Conservation (phyloP, 2,888 invertebrate species). For the Scelioninae gen. 2 region DNA sequence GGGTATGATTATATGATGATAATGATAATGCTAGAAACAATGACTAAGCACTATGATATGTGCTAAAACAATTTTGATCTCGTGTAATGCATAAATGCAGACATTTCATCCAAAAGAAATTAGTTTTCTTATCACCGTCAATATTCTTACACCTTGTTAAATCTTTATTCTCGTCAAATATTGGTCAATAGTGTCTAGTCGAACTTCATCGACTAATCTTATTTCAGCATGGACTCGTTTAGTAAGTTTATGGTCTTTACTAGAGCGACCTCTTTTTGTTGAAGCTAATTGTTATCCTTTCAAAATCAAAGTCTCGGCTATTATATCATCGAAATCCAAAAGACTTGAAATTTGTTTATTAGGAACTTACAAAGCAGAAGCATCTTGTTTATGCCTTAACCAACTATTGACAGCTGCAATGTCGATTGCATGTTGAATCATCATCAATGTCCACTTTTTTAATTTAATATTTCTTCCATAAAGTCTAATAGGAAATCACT, state of each 20-base stretch:
- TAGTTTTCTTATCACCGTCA: conserved; percentile 18
- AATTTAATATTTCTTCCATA: conserved; percentile 7
- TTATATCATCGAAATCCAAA: no score
- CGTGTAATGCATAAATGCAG: conserved; percentile 24
- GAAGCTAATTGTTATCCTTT: neutral
- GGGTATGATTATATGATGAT: no score
- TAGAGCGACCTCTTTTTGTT: conserved; percentile 28
- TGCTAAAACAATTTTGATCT: conserved; percentile 20
- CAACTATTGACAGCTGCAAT: conserved; percentile 3
- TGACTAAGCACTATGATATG: conserved; percentile 4
- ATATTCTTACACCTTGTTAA: conserved; percentile 14
- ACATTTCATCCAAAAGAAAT: conserved; percentile 28
- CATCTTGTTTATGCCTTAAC: conserved; percentile 7
- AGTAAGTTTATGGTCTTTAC: neutral
- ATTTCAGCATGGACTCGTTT: conserved; percentile 24
- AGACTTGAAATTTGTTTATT: no score
- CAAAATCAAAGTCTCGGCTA: conserved; percentile 27
- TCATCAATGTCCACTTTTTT: conserved; percentile 21
- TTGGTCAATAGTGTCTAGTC: conserved; percentile 17
- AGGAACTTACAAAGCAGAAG: no score
- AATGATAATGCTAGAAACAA: no score
- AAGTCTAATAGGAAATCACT: no score
- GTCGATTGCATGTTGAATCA: conserved; percentile 18
- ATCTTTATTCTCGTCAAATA: conserved; percentile 25
- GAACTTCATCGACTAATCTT: conserved; percentile 7